Evolutionary conservation across 2,113 vertebrate genomes (phyloP), one percentile per base, ranked within the genome.

Genomic region (Canis aureus): DNA sequence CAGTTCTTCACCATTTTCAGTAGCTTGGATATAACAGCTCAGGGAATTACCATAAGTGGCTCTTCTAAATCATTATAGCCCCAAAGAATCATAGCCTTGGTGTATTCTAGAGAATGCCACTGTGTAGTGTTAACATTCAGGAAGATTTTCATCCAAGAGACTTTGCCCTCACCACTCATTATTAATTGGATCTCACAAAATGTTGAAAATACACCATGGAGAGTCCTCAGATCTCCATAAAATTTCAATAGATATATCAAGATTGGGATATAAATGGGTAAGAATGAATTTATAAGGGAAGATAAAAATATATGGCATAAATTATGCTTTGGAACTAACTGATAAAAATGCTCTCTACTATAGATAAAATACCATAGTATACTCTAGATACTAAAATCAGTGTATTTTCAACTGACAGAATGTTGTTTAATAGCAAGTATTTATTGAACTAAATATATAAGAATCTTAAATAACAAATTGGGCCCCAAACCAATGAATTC

Each of bases 401-500:
- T 38, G 16, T 4, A 51, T 51, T 96, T 96, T 60, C 19, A 92
- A 43, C 27, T 85, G 13, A 74, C 66, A 74, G 64, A 55, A 15
- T 86, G 8, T 7, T 66, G 13, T 35, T 85, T 66, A 53, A 19
- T 35, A 62, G 5, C 25, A 91, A 35, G 38, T 43, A 73, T 55
- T 60, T 62, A 62, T 35, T 92, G 59, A 67, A 13, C 23, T 29
- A 29, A 62, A 35, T 35, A 2, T 78, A 3, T 86, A 57, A 86
- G 78, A 29, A 71, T 82, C 20, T 76, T 4, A 62, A 82, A 57
- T 1, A 35, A 22, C 20, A 71, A 43, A 35, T 3, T 4, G 57
- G 10, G 22, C 11, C 62, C 2, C 19, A 8, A n/a, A 53, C 22
- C 13, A 15, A n/a, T 0, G 15, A 60, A n/a, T 11, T 11, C 12